These are phyloP conservation scores for Bos taurus DNA, from an alignment of 2,113 vertebrate genomes.

Conservation along the genomic window DNA sequence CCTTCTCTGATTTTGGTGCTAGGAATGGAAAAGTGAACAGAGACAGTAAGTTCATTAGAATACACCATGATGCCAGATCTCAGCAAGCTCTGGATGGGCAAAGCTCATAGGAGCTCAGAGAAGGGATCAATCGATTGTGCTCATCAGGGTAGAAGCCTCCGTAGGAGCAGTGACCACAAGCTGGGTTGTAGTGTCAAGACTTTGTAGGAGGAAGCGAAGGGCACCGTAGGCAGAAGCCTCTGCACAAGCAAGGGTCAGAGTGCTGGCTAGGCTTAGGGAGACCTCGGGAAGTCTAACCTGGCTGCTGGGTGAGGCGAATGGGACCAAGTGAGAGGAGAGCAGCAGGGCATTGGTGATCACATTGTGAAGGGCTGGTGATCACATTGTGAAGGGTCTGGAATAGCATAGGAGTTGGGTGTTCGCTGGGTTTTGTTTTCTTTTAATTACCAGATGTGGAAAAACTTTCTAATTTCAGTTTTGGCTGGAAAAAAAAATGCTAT, in stretches of 20 bases:
- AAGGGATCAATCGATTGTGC: not conserved
- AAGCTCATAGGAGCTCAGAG: not conserved
- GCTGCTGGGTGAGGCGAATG: not conserved
- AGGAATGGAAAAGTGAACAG: not conserved
- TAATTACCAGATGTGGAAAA: not conserved
- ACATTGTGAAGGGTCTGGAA: not conserved
- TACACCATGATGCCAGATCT: not conserved
- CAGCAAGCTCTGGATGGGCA: not conserved
- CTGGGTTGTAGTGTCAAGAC: not conserved
- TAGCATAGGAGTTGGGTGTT: not conserved
- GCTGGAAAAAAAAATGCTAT: not conserved
- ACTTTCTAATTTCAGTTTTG: not conserved
- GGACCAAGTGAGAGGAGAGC: not conserved
- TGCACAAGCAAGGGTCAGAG: not conserved
- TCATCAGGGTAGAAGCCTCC: accelerated
- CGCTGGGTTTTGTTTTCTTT: not conserved
- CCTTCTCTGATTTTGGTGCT: not conserved
- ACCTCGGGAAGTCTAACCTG: not conserved
- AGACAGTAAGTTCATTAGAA: not conserved
- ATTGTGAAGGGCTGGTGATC: not conserved
- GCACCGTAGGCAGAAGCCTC: not conserved
- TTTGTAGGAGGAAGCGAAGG: not conserved
- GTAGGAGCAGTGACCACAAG: not conserved
- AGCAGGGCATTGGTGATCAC: not conserved
- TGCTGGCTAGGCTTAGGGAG: not conserved